A percentile compares a stretch with the other conserved stretches of the same genome.
These are phyloP conservation scores for Conops quadrifasciatus DNA, from an alignment of 2,888 invertebrate species.

Conservation along the genomic window DNA sequence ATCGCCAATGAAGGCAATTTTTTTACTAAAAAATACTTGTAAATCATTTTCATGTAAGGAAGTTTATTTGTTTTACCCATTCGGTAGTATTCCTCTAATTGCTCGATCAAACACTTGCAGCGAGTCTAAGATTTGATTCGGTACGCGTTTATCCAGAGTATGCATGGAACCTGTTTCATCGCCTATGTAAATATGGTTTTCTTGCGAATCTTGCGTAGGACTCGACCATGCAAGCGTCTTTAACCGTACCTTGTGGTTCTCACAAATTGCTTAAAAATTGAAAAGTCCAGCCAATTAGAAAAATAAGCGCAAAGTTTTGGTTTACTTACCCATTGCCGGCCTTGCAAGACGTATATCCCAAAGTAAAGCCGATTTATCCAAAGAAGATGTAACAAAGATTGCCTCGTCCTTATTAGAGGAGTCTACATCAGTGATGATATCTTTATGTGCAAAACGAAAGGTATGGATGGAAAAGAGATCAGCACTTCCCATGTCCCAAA, in stretches of 20 bases:
- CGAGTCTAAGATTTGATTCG: slow-evolving; percentile 44
- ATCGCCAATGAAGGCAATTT: slow-evolving; percentile 48
- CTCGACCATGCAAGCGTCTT: slow-evolving; percentile 47
- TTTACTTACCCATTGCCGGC: slow-evolving; percentile 52
- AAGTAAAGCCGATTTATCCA: slow-evolving; percentile 53
- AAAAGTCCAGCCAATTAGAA: too few relatives aligned
- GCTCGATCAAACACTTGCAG: slow-evolving; percentile 46
- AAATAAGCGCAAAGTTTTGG: too few relatives aligned
- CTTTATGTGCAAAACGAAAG: slow-evolving; percentile 51
- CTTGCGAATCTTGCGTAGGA: slow-evolving; percentile 24
- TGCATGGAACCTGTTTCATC: slow-evolving; percentile 49
- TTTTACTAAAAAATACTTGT: slow-evolving; percentile 38
- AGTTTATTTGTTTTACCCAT: slow-evolving; percentile 40
- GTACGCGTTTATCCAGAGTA: slow-evolving; percentile 45
- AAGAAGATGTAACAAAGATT: slow-evolving; percentile 52
- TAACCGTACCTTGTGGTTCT: slow-evolving; percentile 46
- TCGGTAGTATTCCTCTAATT: slow-evolving; percentile 46
- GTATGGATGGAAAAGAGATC: slow-evolving; percentile 51
- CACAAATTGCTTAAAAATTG: slow-evolving; percentile 43
- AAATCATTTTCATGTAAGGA: not conserved
- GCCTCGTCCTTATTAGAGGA: slow-evolving; percentile 43
- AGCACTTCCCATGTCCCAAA: slow-evolving; percentile 61
- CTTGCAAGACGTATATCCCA: slow-evolving; percentile 54
- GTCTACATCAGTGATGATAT: slow-evolving; percentile 51
- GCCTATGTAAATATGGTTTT: slow-evolving; percentile 46